Evolutionary conservation across 2,888 invertebrate genomes (phyloP).

Genomic region (Sesia bembeciformis): DNA sequence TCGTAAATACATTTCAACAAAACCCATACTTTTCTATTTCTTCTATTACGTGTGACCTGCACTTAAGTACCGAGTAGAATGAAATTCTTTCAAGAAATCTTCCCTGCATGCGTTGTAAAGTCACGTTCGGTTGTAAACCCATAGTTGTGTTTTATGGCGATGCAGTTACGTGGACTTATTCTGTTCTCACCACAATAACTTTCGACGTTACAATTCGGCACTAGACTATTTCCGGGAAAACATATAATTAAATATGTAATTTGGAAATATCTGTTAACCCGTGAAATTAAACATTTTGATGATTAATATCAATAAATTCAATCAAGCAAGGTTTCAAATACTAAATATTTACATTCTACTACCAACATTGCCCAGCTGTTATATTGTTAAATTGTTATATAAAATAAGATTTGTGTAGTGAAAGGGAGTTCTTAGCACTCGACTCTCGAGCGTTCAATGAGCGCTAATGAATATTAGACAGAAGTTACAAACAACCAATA

Average conservation of each 20-base stretch:
- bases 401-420: no score
- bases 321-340: no score
- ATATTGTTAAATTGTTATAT: no score
- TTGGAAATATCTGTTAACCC: neutral
- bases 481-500: no score
- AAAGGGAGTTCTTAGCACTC: no score
- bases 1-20: neutral
- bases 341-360: no score
- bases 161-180: slow-evolving; percentile 14
- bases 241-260: neutral
- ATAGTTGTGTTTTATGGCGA: slow-evolving; percentile 12
- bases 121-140: slow-evolving; percentile 16
- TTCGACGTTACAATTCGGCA: neutral
- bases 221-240: neutral
- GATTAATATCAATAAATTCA: no score
- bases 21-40: neutral
- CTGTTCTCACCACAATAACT: slow-evolving; percentile 15
- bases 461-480: no score
- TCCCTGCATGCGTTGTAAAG: slow-evolving; percentile 8
- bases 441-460: no score
- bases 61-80: neutral
- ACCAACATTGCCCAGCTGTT: no score
- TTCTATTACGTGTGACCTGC: neutral
- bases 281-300: no score
- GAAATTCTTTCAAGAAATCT: slow-evolving; percentile 1